phyloP scores from a whole-genome alignment of 2,888 invertebrate genomes.

The Cephonodes hylas region DNA sequence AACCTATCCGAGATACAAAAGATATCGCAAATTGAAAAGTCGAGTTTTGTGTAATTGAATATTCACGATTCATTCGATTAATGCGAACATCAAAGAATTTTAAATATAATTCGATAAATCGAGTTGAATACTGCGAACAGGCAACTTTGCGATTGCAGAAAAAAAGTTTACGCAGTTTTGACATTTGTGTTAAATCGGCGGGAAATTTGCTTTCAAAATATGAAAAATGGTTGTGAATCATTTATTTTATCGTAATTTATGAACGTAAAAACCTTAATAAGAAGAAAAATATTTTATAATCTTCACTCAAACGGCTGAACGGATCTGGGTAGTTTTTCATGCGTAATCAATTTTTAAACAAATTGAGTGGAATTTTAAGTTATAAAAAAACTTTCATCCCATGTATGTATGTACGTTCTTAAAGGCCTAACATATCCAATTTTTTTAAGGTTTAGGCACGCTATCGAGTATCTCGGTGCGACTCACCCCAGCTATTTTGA shows the following conservation, averaged over 20 bases:
- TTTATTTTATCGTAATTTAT: background rate
- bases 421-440: too few species aligned
- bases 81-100: constrained; percentile 66
- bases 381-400: too few species aligned
- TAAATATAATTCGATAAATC: constrained; percentile 59
- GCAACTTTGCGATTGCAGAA: constrained; percentile 6
- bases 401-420: too few species aligned
- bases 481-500: too few species aligned
- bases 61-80: constrained; percentile 54
- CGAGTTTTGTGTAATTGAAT: constrained; percentile 70
- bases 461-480: too few species aligned
- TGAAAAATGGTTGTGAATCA: background rate
- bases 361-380: too few species aligned
- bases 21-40: constrained; percentile 72
- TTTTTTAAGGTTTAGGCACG: too few species aligned
- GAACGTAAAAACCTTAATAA: too few species aligned
- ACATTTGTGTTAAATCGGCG: constrained; percentile 5
- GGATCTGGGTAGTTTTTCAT: too few species aligned
- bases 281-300: too few species aligned
- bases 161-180: background rate
- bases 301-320: too few species aligned
- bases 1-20: constrained; percentile 55
- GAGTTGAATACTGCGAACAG: constrained; percentile 9
- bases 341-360: too few species aligned
- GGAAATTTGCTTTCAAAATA: background rate